Percentiles rank a stretch among this genome's conserved stretches.
Evolutionary conservation across 2,113 vertebrate genomes (phyloP).

Genomic region (Planiliza haematocheilus): DNA sequence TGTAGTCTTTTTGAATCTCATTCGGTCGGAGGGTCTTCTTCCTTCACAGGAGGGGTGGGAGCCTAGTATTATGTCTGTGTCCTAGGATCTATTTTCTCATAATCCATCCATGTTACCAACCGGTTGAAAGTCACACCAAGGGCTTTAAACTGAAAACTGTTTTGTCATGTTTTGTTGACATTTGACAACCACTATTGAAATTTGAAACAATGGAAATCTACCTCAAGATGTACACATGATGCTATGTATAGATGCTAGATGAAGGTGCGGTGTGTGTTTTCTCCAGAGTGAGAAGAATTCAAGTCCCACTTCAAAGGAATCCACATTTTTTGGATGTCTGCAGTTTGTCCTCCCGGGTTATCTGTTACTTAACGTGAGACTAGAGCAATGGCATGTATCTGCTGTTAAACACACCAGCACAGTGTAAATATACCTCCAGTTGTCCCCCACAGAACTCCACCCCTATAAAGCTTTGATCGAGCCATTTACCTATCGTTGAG

Average conservation of each 20-base stretch:
- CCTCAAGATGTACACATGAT: slow-evolving; percentile 86
- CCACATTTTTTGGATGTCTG: slow-evolving; percentile 13
- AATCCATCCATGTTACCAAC: slow-evolving; percentile 20
- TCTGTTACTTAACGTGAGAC: slow-evolving; percentile 36
- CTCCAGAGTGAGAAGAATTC: slow-evolving; percentile 51
- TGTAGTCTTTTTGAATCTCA: not conserved
- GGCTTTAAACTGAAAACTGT: slow-evolving; percentile 46
- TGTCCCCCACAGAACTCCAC: slow-evolving; percentile 42
- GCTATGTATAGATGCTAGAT: slow-evolving; percentile 56
- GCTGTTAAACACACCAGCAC: slow-evolving; percentile 71
- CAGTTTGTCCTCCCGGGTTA: slow-evolving; percentile 18
- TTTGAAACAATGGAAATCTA: slow-evolving; percentile 87
- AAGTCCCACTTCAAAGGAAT: slow-evolving; percentile 35
- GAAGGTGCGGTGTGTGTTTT: slow-evolving; percentile 68
- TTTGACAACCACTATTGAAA: slow-evolving; percentile 80
- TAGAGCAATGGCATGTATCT: slow-evolving; percentile 57
- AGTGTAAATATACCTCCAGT: slow-evolving; percentile 66
- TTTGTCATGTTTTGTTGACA: slow-evolving; percentile 73
- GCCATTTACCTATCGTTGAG: slow-evolving; percentile 37
- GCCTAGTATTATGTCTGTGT: slow-evolving; percentile 1
- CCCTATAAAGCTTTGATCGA: slow-evolving; percentile 49
- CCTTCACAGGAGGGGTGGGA: not conserved
- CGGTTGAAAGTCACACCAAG: slow-evolving; percentile 34
- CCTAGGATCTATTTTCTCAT: not conserved
- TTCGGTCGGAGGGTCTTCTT: not conserved